These are phyloP conservation scores for Cheilosia vernalis DNA, from an alignment of 2,888 invertebrate species.

Conservation along the genomic window DNA sequence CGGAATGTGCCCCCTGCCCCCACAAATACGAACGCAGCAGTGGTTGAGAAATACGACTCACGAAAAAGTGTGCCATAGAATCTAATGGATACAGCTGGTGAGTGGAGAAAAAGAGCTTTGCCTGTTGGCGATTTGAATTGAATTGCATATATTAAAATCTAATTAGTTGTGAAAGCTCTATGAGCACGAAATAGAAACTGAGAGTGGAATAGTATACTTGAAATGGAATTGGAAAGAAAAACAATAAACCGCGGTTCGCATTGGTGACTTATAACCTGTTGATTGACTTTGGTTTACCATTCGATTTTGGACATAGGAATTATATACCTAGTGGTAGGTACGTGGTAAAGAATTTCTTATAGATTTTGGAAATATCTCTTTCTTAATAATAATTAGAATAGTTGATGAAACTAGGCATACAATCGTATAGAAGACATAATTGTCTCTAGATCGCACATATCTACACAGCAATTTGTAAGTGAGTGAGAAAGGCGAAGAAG, in stretches of 20 bases:
- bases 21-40: constrained; percentile 30
- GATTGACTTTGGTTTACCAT: constrained; percentile 13
- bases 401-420: too few species aligned
- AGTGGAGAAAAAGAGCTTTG: constrained; percentile 53
- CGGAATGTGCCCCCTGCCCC: constrained; percentile 40
- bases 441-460: too few species aligned
- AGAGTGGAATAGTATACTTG: constrained; percentile 19
- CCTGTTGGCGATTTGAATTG: constrained; percentile 48
- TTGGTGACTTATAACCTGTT: constrained; percentile 30
- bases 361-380: too few species aligned
- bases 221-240: background rate
- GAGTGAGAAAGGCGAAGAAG: too few species aligned
- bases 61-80: constrained; percentile 26
- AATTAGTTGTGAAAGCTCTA: constrained; percentile 50
- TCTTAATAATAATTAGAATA: too few species aligned
- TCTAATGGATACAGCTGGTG: constrained; percentile 37
- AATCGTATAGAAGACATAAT: too few species aligned
- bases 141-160: constrained; percentile 58
- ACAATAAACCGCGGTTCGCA: background rate
- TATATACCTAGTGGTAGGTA: background rate
- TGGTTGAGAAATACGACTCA: constrained; percentile 21
- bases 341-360: too few species aligned
- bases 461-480: too few species aligned
- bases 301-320: background rate
- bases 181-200: constrained; percentile 28